Conservation (phyloP, 2,888 invertebrate species). For the Altica lythri region DNA sequence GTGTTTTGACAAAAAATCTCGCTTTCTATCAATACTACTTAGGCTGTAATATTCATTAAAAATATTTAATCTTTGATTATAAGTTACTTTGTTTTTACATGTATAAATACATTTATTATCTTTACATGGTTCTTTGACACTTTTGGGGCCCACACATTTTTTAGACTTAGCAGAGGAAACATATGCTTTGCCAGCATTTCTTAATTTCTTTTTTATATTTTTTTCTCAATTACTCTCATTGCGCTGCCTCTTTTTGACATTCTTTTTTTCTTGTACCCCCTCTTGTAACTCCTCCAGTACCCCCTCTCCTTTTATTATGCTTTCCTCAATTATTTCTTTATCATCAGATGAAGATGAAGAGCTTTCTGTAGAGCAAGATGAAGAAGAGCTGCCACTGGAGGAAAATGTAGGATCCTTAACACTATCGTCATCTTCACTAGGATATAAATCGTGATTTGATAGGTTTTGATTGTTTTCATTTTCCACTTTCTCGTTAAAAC, state of each 20-base stretch:
- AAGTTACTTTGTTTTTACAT: not conserved
- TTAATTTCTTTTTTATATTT: slow-evolving; percentile 1
- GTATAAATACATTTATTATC: not conserved
- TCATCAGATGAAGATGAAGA: not conserved
- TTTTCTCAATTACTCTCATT: slow-evolving; percentile 2
- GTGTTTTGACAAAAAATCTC: slow-evolving; percentile 11
- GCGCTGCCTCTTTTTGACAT: slow-evolving; percentile 3
- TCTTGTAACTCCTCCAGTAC: not conserved
- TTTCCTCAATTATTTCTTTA: not conserved
- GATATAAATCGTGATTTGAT: too few relatives aligned
- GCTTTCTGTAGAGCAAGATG: not conserved
- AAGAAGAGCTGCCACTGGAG: too few relatives aligned
- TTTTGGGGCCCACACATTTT: slow-evolving; percentile 1
- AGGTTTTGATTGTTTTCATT: too few relatives aligned
- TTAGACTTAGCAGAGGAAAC: slow-evolving; percentile 7
- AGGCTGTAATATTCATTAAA: slow-evolving; percentile 14
- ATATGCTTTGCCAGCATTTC: slow-evolving; percentile 10
- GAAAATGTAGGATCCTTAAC: too few relatives aligned
- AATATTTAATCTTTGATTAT: slow-evolving; percentile 1
- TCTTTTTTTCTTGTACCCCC: not conserved
- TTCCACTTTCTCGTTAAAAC: too few relatives aligned
- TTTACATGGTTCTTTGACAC: too few relatives aligned
- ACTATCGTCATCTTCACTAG: too few relatives aligned
- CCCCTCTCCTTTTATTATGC: not conserved
- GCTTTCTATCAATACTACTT: slow-evolving; percentile 10